Evolutionary conservation across 2,888 invertebrate species (phyloP).

Genomic region (Eristalis tenax): DNA sequence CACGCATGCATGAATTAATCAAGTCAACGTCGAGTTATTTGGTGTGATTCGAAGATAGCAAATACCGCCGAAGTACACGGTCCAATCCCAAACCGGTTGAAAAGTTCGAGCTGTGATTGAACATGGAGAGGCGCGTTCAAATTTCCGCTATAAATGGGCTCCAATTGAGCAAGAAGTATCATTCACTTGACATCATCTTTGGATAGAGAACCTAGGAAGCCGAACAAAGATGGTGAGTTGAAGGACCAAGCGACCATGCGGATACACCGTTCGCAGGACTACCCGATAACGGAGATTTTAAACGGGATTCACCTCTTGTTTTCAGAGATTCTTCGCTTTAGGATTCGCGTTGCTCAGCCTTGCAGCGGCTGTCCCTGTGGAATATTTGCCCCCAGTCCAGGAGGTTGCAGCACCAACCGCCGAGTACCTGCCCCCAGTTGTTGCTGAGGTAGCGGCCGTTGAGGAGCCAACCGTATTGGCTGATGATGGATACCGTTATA

Average conservation of each 20-base stretch:
- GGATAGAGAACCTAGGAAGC: conserved; percentile 22
- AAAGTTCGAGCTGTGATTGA: conserved; percentile 6
- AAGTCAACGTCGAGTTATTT: not conserved
- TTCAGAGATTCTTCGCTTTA: conserved; percentile 50
- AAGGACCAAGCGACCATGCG: not conserved
- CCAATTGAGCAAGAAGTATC: conserved; percentile 30
- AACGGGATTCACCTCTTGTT: not conserved
- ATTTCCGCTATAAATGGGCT: conserved; percentile 43
- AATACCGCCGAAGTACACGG: not conserved
- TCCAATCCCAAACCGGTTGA: conserved; percentile 21
- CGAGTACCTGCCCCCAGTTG: conserved; percentile 62
- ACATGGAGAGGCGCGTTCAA: conserved; percentile 2
- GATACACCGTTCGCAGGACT: not conserved
- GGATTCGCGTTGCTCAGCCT: conserved; percentile 46
- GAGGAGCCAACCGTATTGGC: conserved; percentile 68
- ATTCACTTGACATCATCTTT: conserved; percentile 54
- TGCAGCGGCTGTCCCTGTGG: conserved; percentile 46
- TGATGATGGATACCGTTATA: conserved; percentile 79
- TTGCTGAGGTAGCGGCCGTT: conserved; percentile 21
- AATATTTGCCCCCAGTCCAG: conserved; percentile 57
- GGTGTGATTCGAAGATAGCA: conserved; percentile 8
- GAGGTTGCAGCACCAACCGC: conserved; percentile 40
- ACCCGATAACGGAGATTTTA: not conserved
- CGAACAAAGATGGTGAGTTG: conserved; percentile 55
- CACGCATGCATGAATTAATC: conserved; percentile 21